phyloP scores from a whole-genome alignment of 2,888 invertebrate genomes.

The Agrilus mali region DNA sequence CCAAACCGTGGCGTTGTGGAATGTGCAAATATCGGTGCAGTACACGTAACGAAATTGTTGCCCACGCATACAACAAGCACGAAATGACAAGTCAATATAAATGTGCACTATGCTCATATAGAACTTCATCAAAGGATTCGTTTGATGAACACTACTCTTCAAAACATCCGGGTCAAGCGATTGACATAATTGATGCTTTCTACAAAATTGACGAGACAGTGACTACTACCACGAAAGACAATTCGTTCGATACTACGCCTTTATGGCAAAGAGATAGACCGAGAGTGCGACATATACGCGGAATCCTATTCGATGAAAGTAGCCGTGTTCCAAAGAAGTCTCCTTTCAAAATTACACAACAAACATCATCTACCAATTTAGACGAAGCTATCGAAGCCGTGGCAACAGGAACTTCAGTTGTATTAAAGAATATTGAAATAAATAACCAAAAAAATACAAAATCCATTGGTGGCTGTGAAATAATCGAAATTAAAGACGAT shows the following conservation, averaged over 20 bases:
- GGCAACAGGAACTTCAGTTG: constrained; percentile 1
- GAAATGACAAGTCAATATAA: constrained; percentile 55
- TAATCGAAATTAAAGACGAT: not conserved
- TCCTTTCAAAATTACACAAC: constrained; percentile 11
- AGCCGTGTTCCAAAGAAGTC: constrained; percentile 17
- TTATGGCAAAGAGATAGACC: constrained; percentile 48
- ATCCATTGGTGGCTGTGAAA: constrained; percentile 1
- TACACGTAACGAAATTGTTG: constrained; percentile 44
- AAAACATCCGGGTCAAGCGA: constrained; percentile 39
- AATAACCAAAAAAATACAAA: not conserved
- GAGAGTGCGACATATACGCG: constrained; percentile 43
- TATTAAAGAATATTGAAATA: not conserved
- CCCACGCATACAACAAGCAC: constrained; percentile 48
- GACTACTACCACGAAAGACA: constrained; percentile 22
- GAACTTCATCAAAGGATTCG: constrained; percentile 38
- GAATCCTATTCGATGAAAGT: constrained; percentile 44
- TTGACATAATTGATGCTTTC: constrained; percentile 40
- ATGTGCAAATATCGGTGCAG: constrained; percentile 49
- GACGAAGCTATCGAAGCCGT: constrained; percentile 26
- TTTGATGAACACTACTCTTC: constrained; percentile 47
- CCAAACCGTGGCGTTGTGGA: constrained; percentile 58
- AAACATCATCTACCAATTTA: constrained; percentile 12
- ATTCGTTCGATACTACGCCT: constrained; percentile 42
- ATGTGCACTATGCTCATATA: constrained; percentile 55
- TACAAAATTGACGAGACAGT: constrained; percentile 33